Percentiles rank a stretch among this genome's conserved stretches.
Conservation (phyloP, 1,140 invertebrate genomes). For the Leptopilina clavipes region DNA sequence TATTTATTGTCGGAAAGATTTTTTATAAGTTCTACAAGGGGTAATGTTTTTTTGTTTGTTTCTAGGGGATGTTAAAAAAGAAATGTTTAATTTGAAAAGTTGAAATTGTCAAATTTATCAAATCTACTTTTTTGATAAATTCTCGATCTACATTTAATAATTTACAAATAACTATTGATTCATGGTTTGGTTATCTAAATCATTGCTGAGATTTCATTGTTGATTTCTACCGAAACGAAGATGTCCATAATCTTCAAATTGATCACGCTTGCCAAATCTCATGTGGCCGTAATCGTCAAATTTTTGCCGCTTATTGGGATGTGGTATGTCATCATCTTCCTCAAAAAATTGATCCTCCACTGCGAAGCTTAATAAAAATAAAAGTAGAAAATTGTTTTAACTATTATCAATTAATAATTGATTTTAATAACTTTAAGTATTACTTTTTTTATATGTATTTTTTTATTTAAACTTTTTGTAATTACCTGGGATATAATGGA, state of each 20-base stretch:
- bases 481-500: conserved; percentile 3
- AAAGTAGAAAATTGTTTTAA: neutral
- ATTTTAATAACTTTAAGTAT: too few species aligned
- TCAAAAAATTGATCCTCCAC: conserved; percentile 7
- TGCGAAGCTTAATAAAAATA: neutral
- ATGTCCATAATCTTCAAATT: conserved; percentile 31
- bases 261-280: conserved; percentile 21
- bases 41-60: neutral
- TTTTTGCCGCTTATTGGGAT: conserved; percentile 12
- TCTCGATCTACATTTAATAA: neutral
- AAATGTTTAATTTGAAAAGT: neutral
- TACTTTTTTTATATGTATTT: too few species aligned
- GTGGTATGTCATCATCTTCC: conserved; percentile 19
- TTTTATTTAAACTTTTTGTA: neutral
- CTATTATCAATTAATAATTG: neutral
- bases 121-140: neutral
- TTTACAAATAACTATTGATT: neutral
- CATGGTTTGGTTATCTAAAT: too few species aligned
- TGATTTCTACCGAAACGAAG: conserved; percentile 22
- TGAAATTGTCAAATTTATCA: neutral
- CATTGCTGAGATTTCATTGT: too few species aligned
- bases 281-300: conserved; percentile 29
- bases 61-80: neutral
- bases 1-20: conserved; percentile 31
- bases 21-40: conserved; percentile 22